Base-by-base conservation (phyloP, 2,888 invertebrate species). In the Tachina lurida region DNA sequence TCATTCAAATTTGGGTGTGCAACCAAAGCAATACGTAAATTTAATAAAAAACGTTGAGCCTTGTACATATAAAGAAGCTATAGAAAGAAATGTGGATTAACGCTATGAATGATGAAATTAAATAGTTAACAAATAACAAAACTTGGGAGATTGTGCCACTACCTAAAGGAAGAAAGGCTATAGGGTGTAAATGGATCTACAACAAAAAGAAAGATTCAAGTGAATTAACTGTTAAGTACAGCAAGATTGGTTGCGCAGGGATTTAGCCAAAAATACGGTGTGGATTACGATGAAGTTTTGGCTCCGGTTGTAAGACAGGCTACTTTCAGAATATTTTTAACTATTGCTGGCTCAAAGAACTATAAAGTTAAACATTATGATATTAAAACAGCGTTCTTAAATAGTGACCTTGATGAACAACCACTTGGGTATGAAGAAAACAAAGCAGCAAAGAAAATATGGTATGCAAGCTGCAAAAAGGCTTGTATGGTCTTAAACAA, bases 131-230 rank as follows among this genome's bases (percentile, higher is more conserved):
- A 13, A 49, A 49, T 3, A 49, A 45, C 45, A 45, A 31, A 43
- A n/a, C n/a, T n/a, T n/a, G n/a, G 63, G 17, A 45, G 12, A 65
- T 17, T 45, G 49, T 49, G 15, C 49, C 49, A 3, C 49, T 65
- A 65, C 45, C 63, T 10, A 19, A 65, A 45, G 63, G 45, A 8
- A 65, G 12, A 65, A 65, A 65, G 15, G 1, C 39, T 39, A 39
- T 68, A 39, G 68, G 68, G 1, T 68, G 68, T 54, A 68, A 68
- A 31, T 68, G 68, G 52, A 45, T 68, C 2, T 68, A 68, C 17
- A 68, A 68, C 17, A 9, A 41, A 68, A 68, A 68, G 15, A 68
- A 10, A 2, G 39, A 68, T 39, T 45, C 49, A 52, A 52, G 52
- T 68, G 52, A 9, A n/a, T 31, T 39, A 68, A 13, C 39, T 17